Conservation (phyloP, 2,797 vertebrate species). For the Myotis pilosus region DNA sequence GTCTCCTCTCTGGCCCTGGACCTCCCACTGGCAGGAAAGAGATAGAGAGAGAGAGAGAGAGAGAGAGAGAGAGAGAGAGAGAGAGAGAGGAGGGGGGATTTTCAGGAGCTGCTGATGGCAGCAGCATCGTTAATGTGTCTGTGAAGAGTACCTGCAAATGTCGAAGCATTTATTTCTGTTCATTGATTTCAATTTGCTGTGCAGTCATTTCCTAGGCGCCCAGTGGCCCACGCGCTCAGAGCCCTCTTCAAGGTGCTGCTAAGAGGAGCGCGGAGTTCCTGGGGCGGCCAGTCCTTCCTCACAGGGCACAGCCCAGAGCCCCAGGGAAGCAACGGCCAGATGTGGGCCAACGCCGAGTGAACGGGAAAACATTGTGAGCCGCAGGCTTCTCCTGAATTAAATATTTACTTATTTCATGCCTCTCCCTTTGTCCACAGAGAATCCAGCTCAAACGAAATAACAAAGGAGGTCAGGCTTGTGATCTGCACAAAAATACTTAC, state of each 20-base stretch:
- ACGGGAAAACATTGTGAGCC: constrained; percentile 71
- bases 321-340: neutral
- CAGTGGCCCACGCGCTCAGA: constrained; percentile 19
- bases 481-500: constrained; percentile 76
- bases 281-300: neutral
- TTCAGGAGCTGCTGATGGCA: constrained; percentile 39
- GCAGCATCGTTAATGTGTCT: neutral
- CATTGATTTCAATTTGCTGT: constrained; percentile 69
- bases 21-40: neutral
- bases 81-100: neutral
- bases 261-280: constrained; percentile 17
- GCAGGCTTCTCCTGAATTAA: constrained; percentile 76
- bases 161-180: constrained; percentile 63
- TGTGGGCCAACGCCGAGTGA: constrained; percentile 45
- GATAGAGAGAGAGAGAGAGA: neutral
- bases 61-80: neutral
- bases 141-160: constrained; percentile 56
- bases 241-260: constrained; percentile 21
- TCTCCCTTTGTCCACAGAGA: constrained; percentile 75
- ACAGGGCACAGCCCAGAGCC: neutral
- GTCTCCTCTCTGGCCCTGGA: neutral
- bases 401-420: constrained; percentile 78
- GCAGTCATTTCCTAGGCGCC: constrained; percentile 50
- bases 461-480: constrained; percentile 75
- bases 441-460: constrained; percentile 77